Percentiles rank a stretch among this genome's conserved stretches.
Conservation (phyloP, 2,888 invertebrate genomes). For the Gisinianus flammeolus region DNA sequence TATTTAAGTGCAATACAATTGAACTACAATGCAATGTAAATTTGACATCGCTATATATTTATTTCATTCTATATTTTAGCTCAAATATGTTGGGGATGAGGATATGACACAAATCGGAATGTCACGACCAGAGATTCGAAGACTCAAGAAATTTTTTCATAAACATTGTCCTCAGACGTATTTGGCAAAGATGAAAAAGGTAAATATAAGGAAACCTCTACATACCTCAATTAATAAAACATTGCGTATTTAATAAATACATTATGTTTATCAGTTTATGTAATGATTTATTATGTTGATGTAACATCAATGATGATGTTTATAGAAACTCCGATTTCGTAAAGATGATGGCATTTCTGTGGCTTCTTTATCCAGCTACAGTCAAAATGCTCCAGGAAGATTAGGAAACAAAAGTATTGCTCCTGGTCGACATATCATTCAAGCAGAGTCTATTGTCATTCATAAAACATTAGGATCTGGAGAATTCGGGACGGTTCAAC, state of each 20-base stretch:
- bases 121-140: constrained; percentile 92
- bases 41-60: neutral
- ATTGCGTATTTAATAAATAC: too few species aligned
- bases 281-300: too few species aligned
- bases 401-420: constrained; percentile 43
- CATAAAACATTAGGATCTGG: constrained; percentile 87
- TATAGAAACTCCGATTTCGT: constrained; percentile 69
- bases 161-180: constrained; percentile 94
- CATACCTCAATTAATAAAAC: neutral
- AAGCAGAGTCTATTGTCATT: constrained; percentile 84
- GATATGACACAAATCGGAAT: constrained; percentile 90
- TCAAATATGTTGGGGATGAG: constrained; percentile 93
- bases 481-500: constrained; percentile 97
- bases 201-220: constrained; percentile 55
- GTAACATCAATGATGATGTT: too few species aligned
- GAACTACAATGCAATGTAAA: neutral
- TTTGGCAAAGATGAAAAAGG: constrained; percentile 86
- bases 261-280: too few species aligned
- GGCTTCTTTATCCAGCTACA: constrained; percentile 54
- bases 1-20: too few species aligned
- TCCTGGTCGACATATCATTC: constrained; percentile 57
- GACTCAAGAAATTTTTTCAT: constrained; percentile 90
- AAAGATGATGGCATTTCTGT: constrained; percentile 61
- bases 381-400: constrained; percentile 45
- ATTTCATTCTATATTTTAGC: constrained; percentile 78